Conservation (phyloP, 2,888 invertebrate species). For the Altica lythri region DNA sequence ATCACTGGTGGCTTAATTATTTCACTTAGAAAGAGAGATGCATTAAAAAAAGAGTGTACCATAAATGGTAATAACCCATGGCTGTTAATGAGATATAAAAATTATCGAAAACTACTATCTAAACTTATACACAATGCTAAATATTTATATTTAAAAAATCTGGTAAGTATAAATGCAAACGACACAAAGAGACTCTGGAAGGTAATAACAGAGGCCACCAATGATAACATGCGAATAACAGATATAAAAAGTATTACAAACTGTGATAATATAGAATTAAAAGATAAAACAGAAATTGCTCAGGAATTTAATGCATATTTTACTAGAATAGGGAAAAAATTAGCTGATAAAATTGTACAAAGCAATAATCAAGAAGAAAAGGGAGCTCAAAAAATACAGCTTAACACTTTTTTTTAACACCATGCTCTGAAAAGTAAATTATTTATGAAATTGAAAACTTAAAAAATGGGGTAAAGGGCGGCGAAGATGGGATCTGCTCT, state of each 20-base stretch:
- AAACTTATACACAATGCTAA: not conserved
- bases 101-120: not conserved
- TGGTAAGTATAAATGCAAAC: not conserved
- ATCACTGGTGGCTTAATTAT: not conserved
- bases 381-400: too few relatives aligned
- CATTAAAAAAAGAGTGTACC: not conserved
- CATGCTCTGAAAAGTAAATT: not conserved
- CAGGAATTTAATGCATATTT: conserved; percentile 3
- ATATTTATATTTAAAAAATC: not conserved
- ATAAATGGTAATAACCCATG: not conserved
- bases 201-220: not conserved
- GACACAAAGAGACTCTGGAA: not conserved
- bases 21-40: not conserved
- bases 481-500: not conserved
- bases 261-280: not conserved
- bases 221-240: too few relatives aligned
- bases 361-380: too few relatives aligned
- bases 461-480: not conserved
- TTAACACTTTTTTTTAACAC: not conserved
- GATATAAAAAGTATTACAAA: not conserved
- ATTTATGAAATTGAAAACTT: not conserved
- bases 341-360: conserved; percentile 1
- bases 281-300: not conserved
- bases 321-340: not conserved
- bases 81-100: not conserved